Evolutionary conservation across 2,888 invertebrate genomes (phyloP), one percentile per base, ranked within the genome.

Genomic region (Linnaemya vulpina): DNA sequence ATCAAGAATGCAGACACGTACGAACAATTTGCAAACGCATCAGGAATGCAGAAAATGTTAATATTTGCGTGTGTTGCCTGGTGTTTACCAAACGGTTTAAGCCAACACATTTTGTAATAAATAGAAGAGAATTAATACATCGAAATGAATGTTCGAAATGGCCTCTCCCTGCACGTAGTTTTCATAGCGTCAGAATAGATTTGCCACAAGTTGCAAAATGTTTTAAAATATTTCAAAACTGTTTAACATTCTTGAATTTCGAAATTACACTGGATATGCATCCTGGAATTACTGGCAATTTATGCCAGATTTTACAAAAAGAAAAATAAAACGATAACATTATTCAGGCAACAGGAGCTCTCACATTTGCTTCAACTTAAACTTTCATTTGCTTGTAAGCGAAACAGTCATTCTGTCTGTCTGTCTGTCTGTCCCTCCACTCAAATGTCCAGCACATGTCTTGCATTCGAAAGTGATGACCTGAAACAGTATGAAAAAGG

Each of bases 401-500:
- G 5, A 46, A 46, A n/a, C 15, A 30, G 30, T 30, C 9, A 17
- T 17, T 51, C 17, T 17, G 20, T 15, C 40, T 11, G 13, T 40
- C 3, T 11, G 10, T 40, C 11, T 40, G 1, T 15, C 17, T 20
- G 7, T 8, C 13, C 3, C 1, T 15, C 17, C 20, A 17, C 17
- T 51, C 51, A 9, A 53, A 49, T 73, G 73, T 22, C 60, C 68
- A 68, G 8, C 53, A 68, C 53, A 35, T 68, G 35, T 13, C 17
- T 22, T 68, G 35, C 15, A 53, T 53, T 68, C 9, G 8, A 53
- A 68, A 3, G 22, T 20, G 11, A 15, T 68, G 35, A 9, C 20
- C 17, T 67, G 30, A 65, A 46, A n/a, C 11, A 15, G 5, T 5
- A 20, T 8, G 3, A 51, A 30, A 30, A 30, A n/a, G 20, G 13